Base-by-base conservation (phyloP, 1,140 invertebrate species). In the Oedothorax gibbosus region DNA sequence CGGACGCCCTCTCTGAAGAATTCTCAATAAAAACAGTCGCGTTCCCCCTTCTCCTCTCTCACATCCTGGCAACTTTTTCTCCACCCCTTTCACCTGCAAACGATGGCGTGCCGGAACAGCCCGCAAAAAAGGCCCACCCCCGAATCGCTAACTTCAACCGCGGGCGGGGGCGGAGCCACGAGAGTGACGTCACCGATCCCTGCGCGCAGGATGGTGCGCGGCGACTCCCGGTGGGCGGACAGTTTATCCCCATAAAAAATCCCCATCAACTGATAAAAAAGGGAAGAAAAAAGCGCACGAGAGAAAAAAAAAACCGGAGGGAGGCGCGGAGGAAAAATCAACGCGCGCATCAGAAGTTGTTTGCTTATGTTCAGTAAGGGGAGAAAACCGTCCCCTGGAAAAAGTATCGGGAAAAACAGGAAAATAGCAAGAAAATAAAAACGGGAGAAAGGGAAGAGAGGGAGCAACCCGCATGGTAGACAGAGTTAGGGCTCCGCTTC, bases 321-420 rank as follows among this genome's bases (percentile, higher is more conserved):
- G 78, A 65, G 54, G 69, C 21, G 69, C n/a, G 56, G 35, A 18
- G 21, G 64, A 35, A 35, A 35, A 79, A 79, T 20, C 69, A 76
- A 53, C 71, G 72, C 81, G 64, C 57, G 81, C 80, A 82, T 73
- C 80, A 82, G 79, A 82, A 84, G 81, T 84, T 84, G 81, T 84
- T 84, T 84, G 81, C 81, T 84, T 84, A 75, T 72, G 35, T 35
- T 35, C 35, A 35, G 56, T 53, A 35, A 21, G 65, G 20, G 65
- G 11, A 35, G 20, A 62, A n/a, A 18, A n/a, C 18, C 65, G 65
- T 66, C 18, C 65, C 49, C 20, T 20, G 65, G 57, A 21, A 66
- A 66, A 66, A 66, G 65, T 66, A 66, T 66, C 20, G 65, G 20
- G 10, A 76, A 84, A 84, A 76, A 84, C 71, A 84, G 72, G 76